Evolutionary conservation across 2,888 invertebrate species (phyloP).

Genomic region (Epicampocera succincta): DNA sequence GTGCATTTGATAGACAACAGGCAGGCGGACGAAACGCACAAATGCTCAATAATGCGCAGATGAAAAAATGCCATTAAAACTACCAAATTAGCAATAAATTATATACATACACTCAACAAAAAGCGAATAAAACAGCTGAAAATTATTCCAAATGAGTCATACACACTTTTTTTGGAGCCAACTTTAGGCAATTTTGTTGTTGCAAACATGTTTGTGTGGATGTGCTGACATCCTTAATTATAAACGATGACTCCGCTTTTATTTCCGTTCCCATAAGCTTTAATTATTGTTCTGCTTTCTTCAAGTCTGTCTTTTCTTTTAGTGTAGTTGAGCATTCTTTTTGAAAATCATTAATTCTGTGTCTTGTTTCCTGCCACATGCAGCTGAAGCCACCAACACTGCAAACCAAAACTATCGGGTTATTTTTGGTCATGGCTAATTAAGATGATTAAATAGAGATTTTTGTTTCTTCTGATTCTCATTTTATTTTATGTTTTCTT

Average conservation of each 20-base stretch:
- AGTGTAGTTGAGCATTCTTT: not conserved
- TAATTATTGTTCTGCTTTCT: constrained; percentile 2
- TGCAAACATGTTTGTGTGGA: not conserved
- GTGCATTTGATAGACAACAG: not conserved
- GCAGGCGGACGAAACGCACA: constrained; percentile 10
- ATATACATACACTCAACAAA: constrained; percentile 4
- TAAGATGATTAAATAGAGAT: constrained; percentile 63
- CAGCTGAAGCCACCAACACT: not conserved
- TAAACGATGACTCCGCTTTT: constrained; percentile 40
- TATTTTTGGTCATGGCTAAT: constrained; percentile 67
- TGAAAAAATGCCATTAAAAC: constrained; percentile 18
- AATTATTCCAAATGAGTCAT: constrained; percentile 37
- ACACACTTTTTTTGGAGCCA: not conserved
- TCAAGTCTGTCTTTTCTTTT: constrained; percentile 22
- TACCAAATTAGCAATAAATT: constrained; percentile 11
- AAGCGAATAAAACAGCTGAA: not conserved
- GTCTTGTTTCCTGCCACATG: constrained; percentile 25
- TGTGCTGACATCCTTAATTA: constrained; percentile 50
- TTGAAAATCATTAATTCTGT: constrained; percentile 33
- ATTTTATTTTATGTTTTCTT: constrained; percentile 24
- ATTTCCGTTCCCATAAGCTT: constrained; percentile 41
- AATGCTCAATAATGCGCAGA: constrained; percentile 2
- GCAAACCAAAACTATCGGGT: constrained; percentile 36
- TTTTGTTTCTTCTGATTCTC: constrained; percentile 20
- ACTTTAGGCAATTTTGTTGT: constrained; percentile 5